These are phyloP conservation scores for Eupithecia abbreviata DNA, from an alignment of 2,888 invertebrate genomes.

Conservation along the genomic window DNA sequence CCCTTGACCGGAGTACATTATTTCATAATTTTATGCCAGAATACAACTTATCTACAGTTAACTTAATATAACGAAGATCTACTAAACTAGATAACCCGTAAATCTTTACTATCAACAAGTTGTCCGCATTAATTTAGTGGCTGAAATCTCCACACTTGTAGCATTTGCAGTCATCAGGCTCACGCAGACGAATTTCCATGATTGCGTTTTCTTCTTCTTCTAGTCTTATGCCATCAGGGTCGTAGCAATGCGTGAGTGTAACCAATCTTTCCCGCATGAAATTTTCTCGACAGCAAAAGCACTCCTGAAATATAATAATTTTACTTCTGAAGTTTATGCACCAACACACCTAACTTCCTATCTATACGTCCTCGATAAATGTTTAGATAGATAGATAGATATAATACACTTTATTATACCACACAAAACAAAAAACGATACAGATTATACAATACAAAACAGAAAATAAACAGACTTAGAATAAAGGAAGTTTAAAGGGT, in stretches of 20 bases:
- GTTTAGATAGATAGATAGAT: too few species aligned
- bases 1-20: neutral
- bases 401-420: too few species aligned
- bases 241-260: conserved; percentile 92
- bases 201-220: conserved; percentile 87
- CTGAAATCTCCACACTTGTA: conserved; percentile 94
- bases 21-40: neutral
- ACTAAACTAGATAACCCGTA: neutral
- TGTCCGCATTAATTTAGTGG: conserved; percentile 74
- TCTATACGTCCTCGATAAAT: neutral
- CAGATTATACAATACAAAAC: too few species aligned
- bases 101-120: neutral
- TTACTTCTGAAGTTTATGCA: neutral
- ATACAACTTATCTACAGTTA: neutral
- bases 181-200: conserved; percentile 92
- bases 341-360: neutral
- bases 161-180: conserved; percentile 95
- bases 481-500: too few species aligned
- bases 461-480: too few species aligned
- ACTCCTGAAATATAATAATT: conserved; percentile 85
- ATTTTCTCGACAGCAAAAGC: conserved; percentile 95
- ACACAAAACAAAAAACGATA: too few species aligned
- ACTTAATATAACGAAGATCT: neutral
- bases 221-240: conserved; percentile 92
- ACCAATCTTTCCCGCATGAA: conserved; percentile 91